Evolutionary conservation across 2,113 vertebrate species (phyloP), one percentile per base, ranked within the genome.

Genomic region (Bucco capensis): DNA sequence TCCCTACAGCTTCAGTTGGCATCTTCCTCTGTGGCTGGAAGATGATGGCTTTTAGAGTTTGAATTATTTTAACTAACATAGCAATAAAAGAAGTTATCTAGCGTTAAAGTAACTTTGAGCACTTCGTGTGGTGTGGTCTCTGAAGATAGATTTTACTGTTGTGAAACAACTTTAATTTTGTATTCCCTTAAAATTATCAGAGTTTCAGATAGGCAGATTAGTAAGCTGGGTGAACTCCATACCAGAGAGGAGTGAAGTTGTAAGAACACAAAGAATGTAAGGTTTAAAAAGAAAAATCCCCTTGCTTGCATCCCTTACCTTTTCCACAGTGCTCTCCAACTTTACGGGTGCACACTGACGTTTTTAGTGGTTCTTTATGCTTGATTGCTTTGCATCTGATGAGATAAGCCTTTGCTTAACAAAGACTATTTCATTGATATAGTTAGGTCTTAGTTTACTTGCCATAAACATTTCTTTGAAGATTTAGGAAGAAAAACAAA

Each of bases 381-480:
- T 82, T 85, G 89, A 82, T 84, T 89, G 86, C 89, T 96, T 89
- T 95, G 89, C 83, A 83, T 94, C 92, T 89, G 95, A 92, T 94
- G 89, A 95, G 95, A 94, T 95, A 95, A 96, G 90, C 74, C 62
- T 58, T 70, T 84, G 84, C 81, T 50, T 95, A 90, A 94, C 95
- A 94, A 94, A 96, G 95, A 83, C 89, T 66, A 76, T 72, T 95
- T 89, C 81, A 76, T 89, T 82, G 93, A 93, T 94, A 92, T 23
- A 73, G 50, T 86, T 66, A 42, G 89, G 64, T 76, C 87, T 92
- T 92, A 3, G 88, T 86, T 96, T 81, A 46, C 94, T 95, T 66
- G 84, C 84, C 94, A 78, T 89, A 95, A 95, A 94, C 92, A 78
- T 93, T 91, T 92, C 93, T 96, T 95, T 95, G 94, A 96, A 95